Base-by-base conservation (phyloP, 1,140 invertebrate species). In the Cyclina sinensis region DNA sequence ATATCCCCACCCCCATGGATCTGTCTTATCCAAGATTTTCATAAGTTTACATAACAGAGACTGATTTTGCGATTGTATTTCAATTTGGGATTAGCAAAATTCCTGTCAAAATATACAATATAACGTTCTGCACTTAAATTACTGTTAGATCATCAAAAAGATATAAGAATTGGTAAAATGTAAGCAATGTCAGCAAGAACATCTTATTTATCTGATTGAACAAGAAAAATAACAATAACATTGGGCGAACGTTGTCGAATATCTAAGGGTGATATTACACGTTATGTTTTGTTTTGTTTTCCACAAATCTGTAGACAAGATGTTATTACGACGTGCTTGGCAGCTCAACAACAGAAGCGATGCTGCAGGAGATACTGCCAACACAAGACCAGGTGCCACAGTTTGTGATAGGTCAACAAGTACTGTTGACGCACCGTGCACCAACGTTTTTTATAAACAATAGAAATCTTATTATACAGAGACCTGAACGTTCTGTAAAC, bases 111-210 rank as follows among this genome's bases (percentile, higher is more conserved):
- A 78, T 78, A 78, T 78, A 78, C 74, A 78, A 78, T 54, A 78
- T 78, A 48, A 78, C 74, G 27, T 21, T 35, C 54, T 78, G 74
- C 74, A 78, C 74, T 78, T 78, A 78, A 51, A 54, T 78, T 78
- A 78, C 74, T 51, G 74, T 78, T 78, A 78, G 74, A 78, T 78
- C 24, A 78, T 78, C 46, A 78, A 78, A 78, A 54, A 78, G 74
- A 78, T 78, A 78, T 78, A 78, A 78, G 74, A 78, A 30, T 30
- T 78, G 43, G n/a, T 78, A 54, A 78, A 78, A 54, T 51, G 46
- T 48, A 78, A 78, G 46, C 27, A 78, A 78, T 78, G 74, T 78
- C 74, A 78, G 74, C n/a, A 51, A 51, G 74, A 78, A 78, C 74
- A 51, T 30, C 27, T n/a, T 16, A 48, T 57, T 54, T 78, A 78